Conservation (phyloP, 2,888 invertebrate genomes). For the Lordiphosa andalusiaca region DNA sequence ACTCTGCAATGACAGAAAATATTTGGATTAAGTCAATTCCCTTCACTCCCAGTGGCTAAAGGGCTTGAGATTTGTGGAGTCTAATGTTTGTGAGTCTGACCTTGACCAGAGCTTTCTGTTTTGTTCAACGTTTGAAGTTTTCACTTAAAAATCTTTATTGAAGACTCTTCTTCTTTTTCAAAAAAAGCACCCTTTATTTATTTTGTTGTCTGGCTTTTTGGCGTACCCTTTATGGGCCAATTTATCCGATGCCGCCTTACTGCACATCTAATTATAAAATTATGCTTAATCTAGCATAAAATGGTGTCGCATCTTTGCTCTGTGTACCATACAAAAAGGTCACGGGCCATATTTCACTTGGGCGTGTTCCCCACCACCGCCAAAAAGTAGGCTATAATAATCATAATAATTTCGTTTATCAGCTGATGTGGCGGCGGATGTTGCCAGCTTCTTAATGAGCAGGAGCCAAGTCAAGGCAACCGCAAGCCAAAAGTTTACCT, state of each 20-base stretch:
- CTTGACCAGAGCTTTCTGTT: no score
- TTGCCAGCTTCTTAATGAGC: constrained; percentile 11
- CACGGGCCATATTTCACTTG: constrained; percentile 53
- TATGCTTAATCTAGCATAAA: constrained; percentile 66
- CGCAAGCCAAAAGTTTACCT: constrained; percentile 8
- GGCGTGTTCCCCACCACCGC: constrained; percentile 16
- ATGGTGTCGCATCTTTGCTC: constrained; percentile 13
- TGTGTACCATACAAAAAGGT: constrained; percentile 32
- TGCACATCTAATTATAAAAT: constrained; percentile 57
- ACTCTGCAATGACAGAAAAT: no score
- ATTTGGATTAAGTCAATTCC: no score
- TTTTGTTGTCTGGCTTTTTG: constrained; percentile 6
- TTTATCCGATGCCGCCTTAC: constrained; percentile 25
- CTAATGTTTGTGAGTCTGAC: no score
- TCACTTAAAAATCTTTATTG: no score
- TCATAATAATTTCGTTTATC: constrained; percentile 46
- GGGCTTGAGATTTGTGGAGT: no score
- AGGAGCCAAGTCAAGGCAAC: constrained; percentile 7
- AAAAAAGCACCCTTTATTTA: background rate
- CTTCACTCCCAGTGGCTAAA: no score
- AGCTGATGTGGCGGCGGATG: constrained; percentile 8
- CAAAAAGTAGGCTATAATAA: constrained; percentile 47
- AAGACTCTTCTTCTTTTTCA: no score
- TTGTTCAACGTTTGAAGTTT: no score
- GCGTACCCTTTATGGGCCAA: background rate